These are phyloP conservation scores for Anolis apletophallus DNA, from an alignment of 2,797 vertebrate genomes.

Conservation along the genomic window DNA sequence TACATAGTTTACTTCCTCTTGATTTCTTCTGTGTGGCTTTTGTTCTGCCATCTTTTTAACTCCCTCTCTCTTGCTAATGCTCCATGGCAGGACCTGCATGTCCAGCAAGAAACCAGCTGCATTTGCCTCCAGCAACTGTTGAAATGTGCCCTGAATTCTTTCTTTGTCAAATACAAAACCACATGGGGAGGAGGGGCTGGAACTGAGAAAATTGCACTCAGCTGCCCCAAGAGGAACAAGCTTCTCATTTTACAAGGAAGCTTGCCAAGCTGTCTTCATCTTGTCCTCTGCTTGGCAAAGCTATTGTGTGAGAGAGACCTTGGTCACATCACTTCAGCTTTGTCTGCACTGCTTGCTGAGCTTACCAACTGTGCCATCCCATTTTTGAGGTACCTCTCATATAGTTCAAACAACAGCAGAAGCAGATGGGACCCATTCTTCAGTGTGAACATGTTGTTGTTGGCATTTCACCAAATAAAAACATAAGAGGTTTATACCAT, in stretches of 20 bases:
- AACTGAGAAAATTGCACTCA: slow-evolving; percentile 8
- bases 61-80: background rate
- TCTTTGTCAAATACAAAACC: fast-evolving
- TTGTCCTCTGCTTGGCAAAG: background rate
- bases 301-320: slow-evolving; percentile 4
- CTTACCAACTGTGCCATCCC: background rate
- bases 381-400: background rate
- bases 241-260: background rate
- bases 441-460: slow-evolving; percentile 9
- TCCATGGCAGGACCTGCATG: background rate
- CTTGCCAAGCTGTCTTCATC: background rate
- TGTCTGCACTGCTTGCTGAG: background rate
- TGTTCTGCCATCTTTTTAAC: slow-evolving; percentile 6
- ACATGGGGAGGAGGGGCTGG: background rate
- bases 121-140: background rate
- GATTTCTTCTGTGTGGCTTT: background rate
- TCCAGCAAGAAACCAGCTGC: slow-evolving; percentile 22
- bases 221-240: slow-evolving; percentile 58
- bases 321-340: slow-evolving; percentile 15
- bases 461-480: slow-evolving; percentile 10
- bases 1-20: fast-evolving
- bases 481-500: background rate
- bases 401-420: background rate
- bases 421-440: slow-evolving; percentile 21
- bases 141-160: background rate